A percentile compares a stretch with the other conserved stretches of the same genome.
Evolutionary conservation across 2,113 vertebrate genomes (phyloP).

Genomic region (Dromas ardeola): DNA sequence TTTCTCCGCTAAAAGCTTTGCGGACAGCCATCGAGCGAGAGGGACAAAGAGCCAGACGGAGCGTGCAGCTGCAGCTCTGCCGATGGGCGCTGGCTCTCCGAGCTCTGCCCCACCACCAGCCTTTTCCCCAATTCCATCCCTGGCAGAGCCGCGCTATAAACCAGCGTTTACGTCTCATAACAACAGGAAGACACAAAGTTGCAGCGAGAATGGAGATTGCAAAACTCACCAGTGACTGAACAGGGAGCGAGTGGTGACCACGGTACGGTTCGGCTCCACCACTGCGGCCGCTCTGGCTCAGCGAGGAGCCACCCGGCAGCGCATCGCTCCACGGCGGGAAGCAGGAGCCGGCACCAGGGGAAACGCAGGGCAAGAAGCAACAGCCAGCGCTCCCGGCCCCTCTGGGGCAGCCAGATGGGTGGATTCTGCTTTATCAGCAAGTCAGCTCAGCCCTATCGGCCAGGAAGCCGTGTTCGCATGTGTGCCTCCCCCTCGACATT

Average conservation of each 20-base stretch:
- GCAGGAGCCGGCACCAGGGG: not conserved
- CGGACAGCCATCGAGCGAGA: accelerated
- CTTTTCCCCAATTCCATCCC: conserved; percentile 10
- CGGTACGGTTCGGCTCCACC: not conserved
- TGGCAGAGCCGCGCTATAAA: not conserved
- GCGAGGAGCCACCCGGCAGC: not conserved
- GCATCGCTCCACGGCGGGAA: not conserved
- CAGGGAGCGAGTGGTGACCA: not conserved
- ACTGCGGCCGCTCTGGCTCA: accelerated
- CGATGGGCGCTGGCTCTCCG: accelerated
- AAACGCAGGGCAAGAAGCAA: not conserved
- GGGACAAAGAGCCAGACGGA: not conserved
- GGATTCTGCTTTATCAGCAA: conserved; percentile 68
- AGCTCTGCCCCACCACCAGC: not conserved
- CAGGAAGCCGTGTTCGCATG: conserved; percentile 46
- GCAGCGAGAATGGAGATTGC: not conserved
- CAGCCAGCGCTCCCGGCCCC: not conserved
- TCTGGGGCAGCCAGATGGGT: conserved; percentile 40
- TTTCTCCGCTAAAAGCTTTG: not conserved
- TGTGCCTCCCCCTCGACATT: conserved; percentile 35
- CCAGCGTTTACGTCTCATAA: not conserved
- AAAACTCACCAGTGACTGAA: conserved; percentile 39
- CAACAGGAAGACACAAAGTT: not conserved
- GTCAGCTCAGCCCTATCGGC: conserved; percentile 52
- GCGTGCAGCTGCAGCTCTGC: not conserved